Evolutionary conservation across 2,113 vertebrate genomes (phyloP), one percentile per base, ranked within the genome.

Genomic region (Tapirus terrestris): DNA sequence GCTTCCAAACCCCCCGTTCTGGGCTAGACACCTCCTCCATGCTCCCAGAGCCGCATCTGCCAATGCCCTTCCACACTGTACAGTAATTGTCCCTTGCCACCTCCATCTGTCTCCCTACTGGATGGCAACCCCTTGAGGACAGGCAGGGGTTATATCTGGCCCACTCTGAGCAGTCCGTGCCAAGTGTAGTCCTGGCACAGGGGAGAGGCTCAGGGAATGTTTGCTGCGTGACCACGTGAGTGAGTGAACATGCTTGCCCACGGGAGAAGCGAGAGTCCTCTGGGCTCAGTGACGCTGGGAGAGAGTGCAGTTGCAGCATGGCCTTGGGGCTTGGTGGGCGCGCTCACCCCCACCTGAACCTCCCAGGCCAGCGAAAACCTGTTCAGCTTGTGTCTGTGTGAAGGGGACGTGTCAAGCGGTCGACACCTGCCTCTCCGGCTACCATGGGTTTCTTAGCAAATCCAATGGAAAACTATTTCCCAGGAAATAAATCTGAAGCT

Each of bases 401-500:
- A 97, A 98, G 89, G 72, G 87, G 89, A 93, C 95, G 93, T 2
- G 11, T n/a, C 56, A 92, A 96, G 95, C 97, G 97, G 63, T 23
- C 13, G 17, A 18, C 5, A 97, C 89, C 98, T 94, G 79, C 95
- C 85, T 79, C 96, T 93, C 96, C 95, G 96, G 97, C 97, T 96
- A 91, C 97, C 93, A 89, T 80, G 97, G 98, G 96, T 97, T 98
- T 98, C 98, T 98, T 98, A 98, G 98, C 98, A 98, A 98, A 98
- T 98, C 96, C 97, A 97, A 91, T 96, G 97, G 98, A 96, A 98
- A 98, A 98, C 97, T 96, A 98, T 97, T 98, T 98, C 98, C 98
- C 97, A 94, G 95, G 98, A 98, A 98, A 98, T 98, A 98, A 98
- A 99, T 98, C 98, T 98, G 93, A 97, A 98, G 89, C 97, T 96